phyloP scores from a whole-genome alignment of 1,140 invertebrate genomes.

The Temnothorax curvispinosus region DNA sequence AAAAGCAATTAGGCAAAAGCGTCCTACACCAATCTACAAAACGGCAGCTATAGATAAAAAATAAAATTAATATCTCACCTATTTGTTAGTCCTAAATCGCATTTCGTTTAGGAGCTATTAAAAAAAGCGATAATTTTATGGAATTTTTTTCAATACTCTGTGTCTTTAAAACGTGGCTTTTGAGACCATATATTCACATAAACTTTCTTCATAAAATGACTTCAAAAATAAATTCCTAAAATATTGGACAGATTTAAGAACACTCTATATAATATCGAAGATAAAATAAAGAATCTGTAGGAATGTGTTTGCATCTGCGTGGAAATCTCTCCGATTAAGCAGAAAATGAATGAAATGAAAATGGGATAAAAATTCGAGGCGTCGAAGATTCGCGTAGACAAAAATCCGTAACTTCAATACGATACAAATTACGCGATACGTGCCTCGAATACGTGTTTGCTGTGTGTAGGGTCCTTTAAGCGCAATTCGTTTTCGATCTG shows the following conservation, averaged over 20 bases:
- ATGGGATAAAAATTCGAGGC: neutral
- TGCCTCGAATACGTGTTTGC: neutral
- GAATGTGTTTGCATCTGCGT: neutral
- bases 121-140: neutral
- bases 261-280: neutral
- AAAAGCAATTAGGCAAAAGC: neutral
- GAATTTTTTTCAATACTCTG: neutral
- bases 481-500: slow-evolving; percentile 31
- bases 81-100: neutral
- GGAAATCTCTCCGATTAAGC: neutral
- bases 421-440: slow-evolving; percentile 13
- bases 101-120: neutral
- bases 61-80: neutral
- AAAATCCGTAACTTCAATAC: neutral
- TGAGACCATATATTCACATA: neutral
- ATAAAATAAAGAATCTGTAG: neutral
- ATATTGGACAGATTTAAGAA: neutral
- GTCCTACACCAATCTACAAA: neutral
- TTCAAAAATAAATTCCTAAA: neutral
- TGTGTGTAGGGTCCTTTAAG: neutral
- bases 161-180: neutral
- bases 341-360: neutral
- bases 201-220: neutral
- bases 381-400: neutral
- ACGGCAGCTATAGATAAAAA: neutral